A percentile compares a stretch with the other conserved stretches of the same genome.
These are phyloP conservation scores for Typhlichthys eigenmanni DNA, from an alignment of 2,797 vertebrate species.

Conservation along the genomic window DNA sequence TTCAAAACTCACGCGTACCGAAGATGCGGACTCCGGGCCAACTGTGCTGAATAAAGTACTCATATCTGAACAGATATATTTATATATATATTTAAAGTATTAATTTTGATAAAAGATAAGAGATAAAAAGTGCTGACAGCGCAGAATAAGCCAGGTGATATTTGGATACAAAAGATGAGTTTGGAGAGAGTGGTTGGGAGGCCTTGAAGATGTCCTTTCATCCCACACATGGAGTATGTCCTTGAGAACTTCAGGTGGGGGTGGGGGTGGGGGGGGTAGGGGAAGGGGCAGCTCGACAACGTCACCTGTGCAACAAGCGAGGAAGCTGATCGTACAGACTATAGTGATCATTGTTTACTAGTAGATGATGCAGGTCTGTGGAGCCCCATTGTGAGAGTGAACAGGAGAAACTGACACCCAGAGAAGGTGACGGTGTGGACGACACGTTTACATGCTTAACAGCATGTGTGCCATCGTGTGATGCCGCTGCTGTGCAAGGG, in stretches of 20 bases:
- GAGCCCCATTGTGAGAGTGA: neutral
- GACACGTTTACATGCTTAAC: conserved; percentile 73
- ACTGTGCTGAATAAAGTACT: conserved; percentile 62
- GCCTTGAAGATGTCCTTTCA: conserved; percentile 69
- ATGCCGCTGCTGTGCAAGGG: conserved; percentile 35
- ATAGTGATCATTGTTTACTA: conserved; percentile 27
- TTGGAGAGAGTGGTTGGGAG: conserved; percentile 26
- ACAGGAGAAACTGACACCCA: conserved; percentile 11
- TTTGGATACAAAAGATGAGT: conserved; percentile 72
- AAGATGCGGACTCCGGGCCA: conserved; percentile 77
- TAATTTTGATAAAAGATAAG: conserved; percentile 54
- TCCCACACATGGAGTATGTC: conserved; percentile 64
- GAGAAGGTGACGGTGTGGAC: conserved; percentile 18
- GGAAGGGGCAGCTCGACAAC: neutral
- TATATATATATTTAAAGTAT: conserved; percentile 58
- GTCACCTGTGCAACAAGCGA: neutral
- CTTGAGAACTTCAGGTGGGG: conserved; percentile 65
- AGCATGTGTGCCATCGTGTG: conserved; percentile 77
- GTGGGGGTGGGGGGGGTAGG: too few relatives aligned
- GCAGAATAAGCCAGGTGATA: conserved; percentile 72
- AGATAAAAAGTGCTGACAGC: conserved; percentile 78
- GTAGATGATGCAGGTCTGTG: neutral
- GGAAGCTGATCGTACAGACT: conserved; percentile 28
- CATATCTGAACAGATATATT: conserved; percentile 60
- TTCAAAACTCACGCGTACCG: conserved; percentile 75